Base-by-base conservation (phyloP, 2,888 invertebrate species). In the Myathropa florea region DNA sequence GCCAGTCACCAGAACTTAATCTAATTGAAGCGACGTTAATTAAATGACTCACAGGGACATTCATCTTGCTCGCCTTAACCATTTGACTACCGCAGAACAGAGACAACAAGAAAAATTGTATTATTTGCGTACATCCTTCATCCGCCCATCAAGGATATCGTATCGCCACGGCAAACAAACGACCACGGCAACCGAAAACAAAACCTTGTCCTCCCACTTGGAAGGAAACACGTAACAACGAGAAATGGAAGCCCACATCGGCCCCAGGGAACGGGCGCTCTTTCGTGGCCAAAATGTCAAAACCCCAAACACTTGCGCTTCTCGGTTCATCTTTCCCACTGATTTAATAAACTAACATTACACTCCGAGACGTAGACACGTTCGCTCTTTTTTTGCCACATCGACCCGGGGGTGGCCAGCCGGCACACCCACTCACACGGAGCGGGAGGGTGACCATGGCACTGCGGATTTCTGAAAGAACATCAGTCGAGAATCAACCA, bases 341-440 rank as follows among this genome's bases (percentile, higher is more conserved):
- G 53, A 77, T 85, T 85, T 81, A 81, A 85, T 85, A 81, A 73
- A 77, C 63, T 77, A 39, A 80, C 53, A 72, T 85, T 36, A 59
- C n/a, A n/a, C 53, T 30, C 39, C 55, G 64, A 63, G 46, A 18
- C 59, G 70, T 77, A 61, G 80, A 72, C 59, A 71, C 63, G 7
- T 61, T 67, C 61, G 26, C 4, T 57, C 18, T 12, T 46, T 4
- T 26, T 60, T 6, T 60, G 24, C 10, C 26, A 24, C 18, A 10
- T 63, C 21, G 21, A 26, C 23, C 14, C 33, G n/a, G n/a, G n/a
- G 33, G 10, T 33, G 55, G 33, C 36, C 23, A 14, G 28, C 12
- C n/a, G 10, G 21, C 24, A 33, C 55, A 46, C 71, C 76, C 68
- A 63, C 21, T 28, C 9, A 67, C 24, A 59, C 30, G 23, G 59